Evolutionary conservation across 1,140 invertebrate genomes (phyloP).

Genomic region (Scylla paramamosain): DNA sequence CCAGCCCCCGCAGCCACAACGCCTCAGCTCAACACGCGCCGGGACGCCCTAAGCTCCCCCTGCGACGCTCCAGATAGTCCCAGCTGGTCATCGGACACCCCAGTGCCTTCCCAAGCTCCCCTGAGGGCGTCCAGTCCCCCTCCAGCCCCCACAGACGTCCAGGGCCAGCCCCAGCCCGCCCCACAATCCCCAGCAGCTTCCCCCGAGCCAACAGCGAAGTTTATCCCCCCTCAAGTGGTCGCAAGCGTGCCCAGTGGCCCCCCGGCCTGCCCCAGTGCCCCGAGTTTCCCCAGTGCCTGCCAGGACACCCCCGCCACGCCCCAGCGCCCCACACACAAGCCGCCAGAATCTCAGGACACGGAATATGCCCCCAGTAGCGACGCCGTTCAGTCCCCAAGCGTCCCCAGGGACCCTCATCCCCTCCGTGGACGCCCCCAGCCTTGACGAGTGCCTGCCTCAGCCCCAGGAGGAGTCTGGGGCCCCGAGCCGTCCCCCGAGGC

Average conservation of each 20-base stretch:
- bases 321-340: background rate
- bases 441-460: background rate
- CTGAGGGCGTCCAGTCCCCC: background rate
- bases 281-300: background rate
- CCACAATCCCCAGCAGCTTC: background rate
- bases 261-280: background rate
- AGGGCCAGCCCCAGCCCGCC: background rate
- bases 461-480: background rate
- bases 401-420: background rate
- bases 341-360: background rate
- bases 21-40: background rate
- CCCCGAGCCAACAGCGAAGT: background rate
- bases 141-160: background rate
- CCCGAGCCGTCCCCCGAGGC: background rate
- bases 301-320: background rate
- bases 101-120: background rate
- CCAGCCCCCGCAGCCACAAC: background rate
- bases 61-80: background rate
- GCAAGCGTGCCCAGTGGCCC: background rate
- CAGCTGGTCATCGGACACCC: background rate
- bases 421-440: background rate
- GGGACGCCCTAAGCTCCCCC: background rate
- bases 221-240: background rate
- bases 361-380: no score
- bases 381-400: background rate